A percentile compares a stretch with the other conserved stretches of the same genome.
Conservation (phyloP, 2,113 vertebrate species). For the Lonchura striata region DNA sequence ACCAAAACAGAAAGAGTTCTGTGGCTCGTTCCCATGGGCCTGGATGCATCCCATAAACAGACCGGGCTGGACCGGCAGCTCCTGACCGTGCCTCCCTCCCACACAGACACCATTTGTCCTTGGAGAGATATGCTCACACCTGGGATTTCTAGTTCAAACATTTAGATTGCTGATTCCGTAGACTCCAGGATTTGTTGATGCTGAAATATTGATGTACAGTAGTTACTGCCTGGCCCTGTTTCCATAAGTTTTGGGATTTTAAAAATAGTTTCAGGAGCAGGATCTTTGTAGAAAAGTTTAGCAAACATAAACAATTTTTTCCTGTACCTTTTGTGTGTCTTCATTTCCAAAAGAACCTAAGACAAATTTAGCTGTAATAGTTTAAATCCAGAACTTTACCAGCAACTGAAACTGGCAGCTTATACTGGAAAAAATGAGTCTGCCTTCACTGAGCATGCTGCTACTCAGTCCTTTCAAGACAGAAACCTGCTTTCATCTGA, state of each 20-base stretch:
- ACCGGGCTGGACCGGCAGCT: background rate
- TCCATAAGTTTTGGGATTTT: background rate
- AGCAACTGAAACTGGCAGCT: background rate
- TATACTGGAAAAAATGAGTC: background rate
- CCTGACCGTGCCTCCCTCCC: background rate
- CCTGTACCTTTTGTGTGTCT: background rate
- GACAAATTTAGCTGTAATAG: background rate
- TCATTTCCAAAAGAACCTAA: background rate
- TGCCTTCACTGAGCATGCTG: background rate
- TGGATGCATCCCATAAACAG: background rate
- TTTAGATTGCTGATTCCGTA: background rate
- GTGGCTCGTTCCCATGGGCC: background rate
- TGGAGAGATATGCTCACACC: background rate
- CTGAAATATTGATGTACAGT: background rate
- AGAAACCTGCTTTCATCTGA: background rate
- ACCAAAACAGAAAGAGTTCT: background rate
- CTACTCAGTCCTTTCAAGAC: background rate
- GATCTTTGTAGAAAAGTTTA: background rate
- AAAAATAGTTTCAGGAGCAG: background rate
- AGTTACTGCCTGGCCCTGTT: background rate
- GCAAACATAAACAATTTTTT: background rate
- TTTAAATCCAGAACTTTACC: background rate
- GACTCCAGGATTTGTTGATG: background rate
- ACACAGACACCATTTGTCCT: background rate
- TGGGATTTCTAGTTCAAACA: background rate